Conservation (phyloP, 2,888 invertebrate species). For the Seira musarum region DNA sequence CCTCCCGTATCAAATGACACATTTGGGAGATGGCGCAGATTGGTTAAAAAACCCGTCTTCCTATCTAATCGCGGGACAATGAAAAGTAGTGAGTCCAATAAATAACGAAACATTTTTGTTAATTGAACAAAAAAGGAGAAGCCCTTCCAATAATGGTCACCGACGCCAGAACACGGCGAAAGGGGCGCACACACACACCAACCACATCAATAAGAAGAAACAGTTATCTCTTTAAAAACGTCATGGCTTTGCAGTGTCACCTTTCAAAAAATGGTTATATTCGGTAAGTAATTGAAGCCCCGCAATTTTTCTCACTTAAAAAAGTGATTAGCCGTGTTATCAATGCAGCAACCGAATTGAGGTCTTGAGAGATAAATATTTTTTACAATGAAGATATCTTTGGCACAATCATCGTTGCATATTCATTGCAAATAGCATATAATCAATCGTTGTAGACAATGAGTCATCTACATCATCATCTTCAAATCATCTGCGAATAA, state of each 20-base stretch:
- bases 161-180: not conserved
- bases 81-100: not conserved
- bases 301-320: not conserved
- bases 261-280: not conserved
- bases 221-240: not conserved
- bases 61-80: conserved; percentile 19
- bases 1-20: not conserved
- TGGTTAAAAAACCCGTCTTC: conserved; percentile 28
- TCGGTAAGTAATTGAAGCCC: not conserved
- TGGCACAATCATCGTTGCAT: not conserved
- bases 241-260: conserved; percentile 4
- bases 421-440: no score
- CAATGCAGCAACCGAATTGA: not conserved
- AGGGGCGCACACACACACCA: not conserved
- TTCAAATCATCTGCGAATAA: no score
- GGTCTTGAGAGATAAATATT: not conserved
- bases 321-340: conserved; percentile 1
- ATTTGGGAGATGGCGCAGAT: not conserved
- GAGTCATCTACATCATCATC: no score
- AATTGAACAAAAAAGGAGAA: conserved; percentile 30
- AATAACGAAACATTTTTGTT: conserved; percentile 12
- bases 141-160: conserved; percentile 41
- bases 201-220: not conserved
- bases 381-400: not conserved
- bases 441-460: not conserved